These are phyloP conservation scores for Gulo gulo DNA, from an alignment of 2,113 vertebrate genomes.

Conservation along the genomic window DNA sequence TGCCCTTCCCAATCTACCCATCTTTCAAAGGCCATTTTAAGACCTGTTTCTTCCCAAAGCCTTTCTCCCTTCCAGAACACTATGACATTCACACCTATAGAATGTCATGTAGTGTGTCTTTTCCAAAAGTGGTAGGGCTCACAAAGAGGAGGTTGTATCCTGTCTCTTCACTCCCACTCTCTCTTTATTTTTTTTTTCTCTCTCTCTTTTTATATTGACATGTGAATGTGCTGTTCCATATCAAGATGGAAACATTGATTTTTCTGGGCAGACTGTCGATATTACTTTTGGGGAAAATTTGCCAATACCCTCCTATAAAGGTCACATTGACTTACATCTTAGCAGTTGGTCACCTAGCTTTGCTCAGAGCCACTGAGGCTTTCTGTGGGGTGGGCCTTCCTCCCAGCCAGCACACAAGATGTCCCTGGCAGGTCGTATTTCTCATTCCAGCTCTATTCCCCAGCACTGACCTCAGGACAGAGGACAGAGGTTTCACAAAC, in stretches of 20 bases:
- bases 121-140: neutral
- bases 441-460: neutral
- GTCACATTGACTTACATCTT: neutral
- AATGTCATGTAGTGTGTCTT: neutral
- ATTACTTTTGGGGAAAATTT: neutral
- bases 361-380: neutral
- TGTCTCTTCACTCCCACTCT: neutral
- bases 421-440: rapidly evolving
- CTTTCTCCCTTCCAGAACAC: neutral
- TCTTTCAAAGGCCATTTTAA: neutral
- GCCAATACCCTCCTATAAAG: neutral
- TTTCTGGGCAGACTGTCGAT: neutral
- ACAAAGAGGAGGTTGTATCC: neutral
- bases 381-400: neutral
- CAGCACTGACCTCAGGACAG: neutral
- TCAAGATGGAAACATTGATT: neutral
- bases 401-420: neutral
- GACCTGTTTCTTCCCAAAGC: neutral
- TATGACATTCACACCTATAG: neutral
- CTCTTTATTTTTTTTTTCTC: neutral
- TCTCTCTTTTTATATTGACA: neutral
- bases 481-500: neutral
- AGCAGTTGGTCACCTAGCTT: neutral
- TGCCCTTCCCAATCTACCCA: neutral
- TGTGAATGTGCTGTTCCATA: neutral